Percentiles rank a stretch among this genome's conserved stretches.
These are phyloP conservation scores for Eudemis profundana DNA, from an alignment of 2,888 invertebrate genomes.

Conservation along the genomic window DNA sequence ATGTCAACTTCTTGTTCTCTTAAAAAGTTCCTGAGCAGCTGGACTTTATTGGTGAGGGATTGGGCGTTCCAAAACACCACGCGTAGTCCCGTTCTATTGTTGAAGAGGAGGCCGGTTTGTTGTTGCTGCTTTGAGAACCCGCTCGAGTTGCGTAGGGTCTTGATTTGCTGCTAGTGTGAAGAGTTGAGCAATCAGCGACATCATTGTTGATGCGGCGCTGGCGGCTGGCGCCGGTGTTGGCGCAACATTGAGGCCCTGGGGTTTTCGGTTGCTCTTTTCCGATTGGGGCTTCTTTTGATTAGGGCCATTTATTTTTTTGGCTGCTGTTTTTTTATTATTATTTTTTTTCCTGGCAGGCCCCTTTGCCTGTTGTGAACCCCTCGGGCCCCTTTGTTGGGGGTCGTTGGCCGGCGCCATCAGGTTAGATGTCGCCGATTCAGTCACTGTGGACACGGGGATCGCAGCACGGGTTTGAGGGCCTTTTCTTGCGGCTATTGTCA, in stretches of 20 bases:
- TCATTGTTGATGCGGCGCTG: no score
- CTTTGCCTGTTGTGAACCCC: neutral
- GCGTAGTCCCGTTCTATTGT: neutral
- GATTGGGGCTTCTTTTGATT: no score
- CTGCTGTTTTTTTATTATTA: neutral
- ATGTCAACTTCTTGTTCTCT: constrained; percentile 15
- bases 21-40: constrained; percentile 18
- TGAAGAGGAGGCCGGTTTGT: neutral
- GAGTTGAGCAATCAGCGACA: no score
- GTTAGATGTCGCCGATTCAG: neutral
- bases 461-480: neutral
- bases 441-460: neutral
- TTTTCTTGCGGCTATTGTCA: neutral
- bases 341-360: neutral
- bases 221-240: no score
- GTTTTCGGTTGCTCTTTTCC: no score
- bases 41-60: constrained; percentile 7
- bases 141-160: neutral
- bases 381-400: neutral
- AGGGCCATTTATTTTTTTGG: neutral
- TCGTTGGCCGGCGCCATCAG: constrained; percentile 23
- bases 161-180: no score
- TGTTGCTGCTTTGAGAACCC: neutral
- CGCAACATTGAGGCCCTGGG: no score
- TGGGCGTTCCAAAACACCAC: constrained; percentile 27